Evolutionary conservation across 2,888 invertebrate genomes (phyloP).

Genomic region (Epistrophe eligans): DNA sequence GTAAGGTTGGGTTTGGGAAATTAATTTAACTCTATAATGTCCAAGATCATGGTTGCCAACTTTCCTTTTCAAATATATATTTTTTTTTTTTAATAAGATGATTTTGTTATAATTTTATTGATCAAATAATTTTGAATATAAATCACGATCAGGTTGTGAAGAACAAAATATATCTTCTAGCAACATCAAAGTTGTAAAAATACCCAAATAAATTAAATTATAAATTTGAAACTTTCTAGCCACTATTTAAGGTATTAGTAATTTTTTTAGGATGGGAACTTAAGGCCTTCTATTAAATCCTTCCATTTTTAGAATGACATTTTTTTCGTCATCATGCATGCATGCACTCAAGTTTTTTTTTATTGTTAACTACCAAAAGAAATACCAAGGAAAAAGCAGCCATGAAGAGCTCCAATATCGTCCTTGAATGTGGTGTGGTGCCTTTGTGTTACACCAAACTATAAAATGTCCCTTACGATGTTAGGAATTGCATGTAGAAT

Average conservation of each 20-base stretch:
- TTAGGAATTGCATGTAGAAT: constrained; percentile 64
- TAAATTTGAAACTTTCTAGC: no score
- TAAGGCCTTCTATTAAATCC: neutral
- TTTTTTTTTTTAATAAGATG: no score
- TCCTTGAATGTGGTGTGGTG: constrained; percentile 42
- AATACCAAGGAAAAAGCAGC: constrained; percentile 58
- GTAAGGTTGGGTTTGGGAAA: neutral
- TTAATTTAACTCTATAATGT: neutral
- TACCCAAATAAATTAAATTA: no score
- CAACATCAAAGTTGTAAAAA: no score
- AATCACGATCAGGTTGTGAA: no score
- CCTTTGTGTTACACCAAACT: constrained; percentile 45
- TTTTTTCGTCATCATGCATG: constrained; percentile 39
- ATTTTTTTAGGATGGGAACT: neutral
- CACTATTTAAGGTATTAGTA: no score
- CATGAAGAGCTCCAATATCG: constrained; percentile 12
- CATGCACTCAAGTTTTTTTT: constrained; percentile 57
- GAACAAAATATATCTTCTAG: no score
- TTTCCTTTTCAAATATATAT: neutral
- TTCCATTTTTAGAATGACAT: constrained; percentile 14
- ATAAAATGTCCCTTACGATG: constrained; percentile 64
- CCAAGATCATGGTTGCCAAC: neutral
- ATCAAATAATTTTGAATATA: no score
- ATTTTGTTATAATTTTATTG: no score
- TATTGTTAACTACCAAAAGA: constrained; percentile 23